These are phyloP conservation scores for Pogonus chalceus DNA, from an alignment of 1,140 invertebrate genomes.

Conservation along the genomic window DNA sequence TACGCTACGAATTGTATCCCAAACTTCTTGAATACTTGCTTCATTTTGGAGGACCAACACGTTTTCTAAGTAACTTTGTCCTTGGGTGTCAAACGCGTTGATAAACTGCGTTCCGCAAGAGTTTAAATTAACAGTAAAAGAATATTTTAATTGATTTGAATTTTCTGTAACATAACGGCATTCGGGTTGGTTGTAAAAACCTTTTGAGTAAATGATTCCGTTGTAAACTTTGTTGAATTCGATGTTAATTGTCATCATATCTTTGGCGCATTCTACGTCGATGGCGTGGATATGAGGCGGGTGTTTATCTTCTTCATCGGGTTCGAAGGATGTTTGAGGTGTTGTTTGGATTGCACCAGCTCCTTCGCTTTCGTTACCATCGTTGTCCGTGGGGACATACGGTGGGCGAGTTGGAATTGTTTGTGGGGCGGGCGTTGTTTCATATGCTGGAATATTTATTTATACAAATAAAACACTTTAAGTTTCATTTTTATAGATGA, in stretches of 20 bases:
- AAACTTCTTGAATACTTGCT: slow-evolving; percentile 69
- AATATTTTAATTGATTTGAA: slow-evolving; percentile 55
- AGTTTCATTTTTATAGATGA: too few species aligned
- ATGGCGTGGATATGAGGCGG: slow-evolving; percentile 66
- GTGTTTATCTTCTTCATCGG: slow-evolving; percentile 45
- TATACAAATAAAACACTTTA: background rate
- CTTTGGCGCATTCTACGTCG: slow-evolving; percentile 66
- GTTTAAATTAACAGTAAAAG: slow-evolving; percentile 65
- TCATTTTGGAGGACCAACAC: slow-evolving; percentile 72
- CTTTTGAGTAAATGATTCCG: slow-evolving; percentile 75
- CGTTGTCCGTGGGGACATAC: slow-evolving; percentile 10
- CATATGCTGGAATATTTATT: background rate
- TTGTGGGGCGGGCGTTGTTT: slow-evolving; percentile 7
- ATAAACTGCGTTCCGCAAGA: slow-evolving; percentile 73
- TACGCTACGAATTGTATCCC: slow-evolving; percentile 68
- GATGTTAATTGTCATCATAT: slow-evolving; percentile 72
- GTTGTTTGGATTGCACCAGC: slow-evolving; percentile 16
- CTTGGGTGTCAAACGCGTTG: slow-evolving; percentile 62
- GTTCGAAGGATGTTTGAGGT: slow-evolving; percentile 9
- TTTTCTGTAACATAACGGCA: slow-evolving; percentile 65
- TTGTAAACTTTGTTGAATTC: slow-evolving; percentile 68
- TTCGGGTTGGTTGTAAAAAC: slow-evolving; percentile 55
- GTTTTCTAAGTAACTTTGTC: slow-evolving; percentile 71
- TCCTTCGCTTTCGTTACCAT: slow-evolving; percentile 14
- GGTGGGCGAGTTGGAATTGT: background rate